These are phyloP conservation scores for Clarias fuscus DNA, from an alignment of 2,797 vertebrate genomes.

Conservation along the genomic window DNA sequence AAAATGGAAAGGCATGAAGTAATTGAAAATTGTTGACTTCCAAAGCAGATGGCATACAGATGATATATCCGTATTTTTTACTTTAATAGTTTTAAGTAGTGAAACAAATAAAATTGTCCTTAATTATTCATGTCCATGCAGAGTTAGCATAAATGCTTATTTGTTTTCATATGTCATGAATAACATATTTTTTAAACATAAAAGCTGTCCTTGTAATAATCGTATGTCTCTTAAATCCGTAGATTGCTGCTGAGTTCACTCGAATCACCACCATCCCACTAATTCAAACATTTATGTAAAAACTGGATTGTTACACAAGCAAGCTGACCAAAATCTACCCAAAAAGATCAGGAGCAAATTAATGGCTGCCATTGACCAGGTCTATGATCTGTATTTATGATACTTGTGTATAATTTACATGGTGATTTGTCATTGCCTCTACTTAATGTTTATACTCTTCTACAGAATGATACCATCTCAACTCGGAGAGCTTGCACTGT, in stretches of 20 bases:
- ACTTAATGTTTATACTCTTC: background rate
- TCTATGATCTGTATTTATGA: background rate
- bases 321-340: background rate
- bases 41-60: slow-evolving; percentile 42
- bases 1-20: slow-evolving; percentile 43
- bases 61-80: background rate
- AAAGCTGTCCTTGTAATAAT: background rate
- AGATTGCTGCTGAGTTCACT: slow-evolving; percentile 12
- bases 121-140: background rate
- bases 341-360: slow-evolving; percentile 1
- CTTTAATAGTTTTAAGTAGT: background rate
- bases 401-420: background rate
- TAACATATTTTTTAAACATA: background rate
- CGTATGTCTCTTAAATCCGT: background rate
- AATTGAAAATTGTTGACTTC: slow-evolving; percentile 31
- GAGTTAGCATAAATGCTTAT: background rate
- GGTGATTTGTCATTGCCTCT: background rate
- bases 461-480: background rate
- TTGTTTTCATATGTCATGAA: slow-evolving; percentile 2
- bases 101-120: background rate
- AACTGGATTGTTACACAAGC: slow-evolving; percentile 12
- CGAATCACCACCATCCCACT: background rate
- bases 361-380: background rate
- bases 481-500: background rate
- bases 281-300: slow-evolving; percentile 10